Evolutionary conservation across 1,140 invertebrate genomes (phyloP).

Genomic region (Vollenhovia emeryi): DNA sequence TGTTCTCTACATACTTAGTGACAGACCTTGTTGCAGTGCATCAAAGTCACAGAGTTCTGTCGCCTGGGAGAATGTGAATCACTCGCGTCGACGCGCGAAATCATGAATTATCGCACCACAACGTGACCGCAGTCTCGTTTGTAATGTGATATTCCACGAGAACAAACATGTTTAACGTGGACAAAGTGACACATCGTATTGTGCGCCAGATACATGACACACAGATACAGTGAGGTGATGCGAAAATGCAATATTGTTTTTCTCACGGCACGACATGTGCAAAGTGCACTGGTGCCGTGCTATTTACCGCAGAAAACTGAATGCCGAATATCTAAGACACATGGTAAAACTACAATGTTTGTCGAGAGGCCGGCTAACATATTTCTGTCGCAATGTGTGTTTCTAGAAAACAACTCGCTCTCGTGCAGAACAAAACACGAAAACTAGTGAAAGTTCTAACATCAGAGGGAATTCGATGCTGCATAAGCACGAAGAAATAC

Average conservation of each 20-base stretch:
- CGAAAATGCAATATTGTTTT: conserved; percentile 44
- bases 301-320: conserved; percentile 31
- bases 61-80: conserved; percentile 39
- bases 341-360: conserved; percentile 26
- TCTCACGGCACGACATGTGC: neutral
- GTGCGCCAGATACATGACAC: neutral
- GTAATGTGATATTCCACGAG: conserved; percentile 20
- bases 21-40: neutral
- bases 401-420: neutral
- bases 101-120: conserved; percentile 28
- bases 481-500: neutral
- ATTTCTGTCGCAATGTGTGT: neutral
- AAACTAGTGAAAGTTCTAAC: neutral
- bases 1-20: neutral
- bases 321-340: neutral
- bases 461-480: neutral
- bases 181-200: conserved; percentile 5
- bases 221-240: neutral
- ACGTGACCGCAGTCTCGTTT: too few relatives aligned
- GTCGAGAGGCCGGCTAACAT: neutral
- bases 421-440: neutral
- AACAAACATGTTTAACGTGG: conserved; percentile 42
- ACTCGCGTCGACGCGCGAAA: conserved; percentile 21
- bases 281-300: conserved; percentile 16
- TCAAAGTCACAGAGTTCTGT: conserved; percentile 26